Conservation (phyloP, 2,113 vertebrate genomes). For the Suncus etruscus region DNA sequence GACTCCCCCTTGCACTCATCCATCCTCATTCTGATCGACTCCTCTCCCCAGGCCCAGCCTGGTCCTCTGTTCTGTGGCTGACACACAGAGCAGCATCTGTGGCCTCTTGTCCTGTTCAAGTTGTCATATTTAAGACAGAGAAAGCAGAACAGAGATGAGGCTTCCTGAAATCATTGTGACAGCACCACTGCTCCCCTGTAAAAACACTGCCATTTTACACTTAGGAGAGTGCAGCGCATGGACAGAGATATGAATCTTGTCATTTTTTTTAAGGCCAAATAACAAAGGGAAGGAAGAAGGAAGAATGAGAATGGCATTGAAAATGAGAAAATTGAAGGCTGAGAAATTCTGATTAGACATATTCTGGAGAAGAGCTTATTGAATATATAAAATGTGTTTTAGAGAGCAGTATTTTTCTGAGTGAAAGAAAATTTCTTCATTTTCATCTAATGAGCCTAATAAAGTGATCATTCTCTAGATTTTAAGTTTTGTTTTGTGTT, state of each 20-base stretch:
- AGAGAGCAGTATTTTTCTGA: background rate
- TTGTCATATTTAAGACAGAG: background rate
- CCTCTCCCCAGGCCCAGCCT: background rate
- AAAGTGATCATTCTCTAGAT: constrained; percentile 32
- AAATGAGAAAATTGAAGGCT: constrained; percentile 56
- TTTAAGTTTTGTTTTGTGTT: constrained; percentile 43
- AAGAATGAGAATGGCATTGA: constrained; percentile 13
- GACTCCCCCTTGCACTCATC: background rate
- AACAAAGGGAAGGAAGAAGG: constrained; percentile 33
- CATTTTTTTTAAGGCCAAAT: constrained; percentile 30
- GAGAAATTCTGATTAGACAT: constrained; percentile 58
- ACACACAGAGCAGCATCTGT: background rate
- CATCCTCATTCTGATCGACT: background rate
- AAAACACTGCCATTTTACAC: background rate
- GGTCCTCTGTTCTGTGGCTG: fast-evolving
- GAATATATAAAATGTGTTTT: constrained; percentile 53
- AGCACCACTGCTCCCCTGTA: background rate
- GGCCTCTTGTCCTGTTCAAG: background rate
- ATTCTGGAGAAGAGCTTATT: constrained; percentile 42
- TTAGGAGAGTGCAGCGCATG: background rate
- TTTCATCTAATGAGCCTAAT: constrained; percentile 32
- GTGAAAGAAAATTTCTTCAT: constrained; percentile 45
- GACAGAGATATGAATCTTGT: constrained; percentile 14
- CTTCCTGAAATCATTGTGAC: constrained; percentile 36
- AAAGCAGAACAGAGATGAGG: background rate